Evolutionary conservation across 2,113 vertebrate genomes (phyloP).

Genomic region (Rhinopomastus cyanomelas): DNA sequence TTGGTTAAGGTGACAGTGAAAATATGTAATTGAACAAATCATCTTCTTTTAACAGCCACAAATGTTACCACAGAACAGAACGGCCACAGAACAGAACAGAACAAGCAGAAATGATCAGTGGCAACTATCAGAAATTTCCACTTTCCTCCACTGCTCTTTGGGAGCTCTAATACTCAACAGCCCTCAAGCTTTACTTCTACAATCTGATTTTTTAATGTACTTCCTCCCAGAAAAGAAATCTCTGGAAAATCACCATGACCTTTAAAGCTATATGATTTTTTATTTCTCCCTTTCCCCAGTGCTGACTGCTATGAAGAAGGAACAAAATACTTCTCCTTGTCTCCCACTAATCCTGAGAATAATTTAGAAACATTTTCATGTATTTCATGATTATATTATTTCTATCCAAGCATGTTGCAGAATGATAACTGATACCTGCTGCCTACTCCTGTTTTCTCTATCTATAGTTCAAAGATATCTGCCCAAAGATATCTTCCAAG

Average conservation of each 20-base stretch:
- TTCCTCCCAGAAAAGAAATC: background rate
- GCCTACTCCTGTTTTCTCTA: background rate
- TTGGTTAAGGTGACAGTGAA: background rate
- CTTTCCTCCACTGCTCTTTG: background rate
- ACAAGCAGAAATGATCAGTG: background rate
- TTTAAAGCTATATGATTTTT: background rate
- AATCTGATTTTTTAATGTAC: background rate
- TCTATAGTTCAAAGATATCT: slow-evolving; percentile 13
- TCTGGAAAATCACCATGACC: background rate
- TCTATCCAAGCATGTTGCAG: background rate
- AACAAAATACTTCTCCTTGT: background rate
- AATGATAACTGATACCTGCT: background rate
- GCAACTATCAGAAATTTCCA: background rate
- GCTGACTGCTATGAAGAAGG: background rate
- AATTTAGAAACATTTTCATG: background rate
- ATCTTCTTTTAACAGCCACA: background rate
- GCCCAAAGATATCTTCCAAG: background rate
- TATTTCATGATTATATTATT: background rate
- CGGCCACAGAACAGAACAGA: background rate
- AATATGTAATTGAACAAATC: background rate
- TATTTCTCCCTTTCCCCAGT: background rate
- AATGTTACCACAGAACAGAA: background rate
- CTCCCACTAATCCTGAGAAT: background rate
- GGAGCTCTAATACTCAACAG: background rate
- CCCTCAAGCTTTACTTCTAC: background rate